These are phyloP conservation scores for Drosophila antonietae DNA, from an alignment of 2,888 invertebrate species.

Conservation along the genomic window DNA sequence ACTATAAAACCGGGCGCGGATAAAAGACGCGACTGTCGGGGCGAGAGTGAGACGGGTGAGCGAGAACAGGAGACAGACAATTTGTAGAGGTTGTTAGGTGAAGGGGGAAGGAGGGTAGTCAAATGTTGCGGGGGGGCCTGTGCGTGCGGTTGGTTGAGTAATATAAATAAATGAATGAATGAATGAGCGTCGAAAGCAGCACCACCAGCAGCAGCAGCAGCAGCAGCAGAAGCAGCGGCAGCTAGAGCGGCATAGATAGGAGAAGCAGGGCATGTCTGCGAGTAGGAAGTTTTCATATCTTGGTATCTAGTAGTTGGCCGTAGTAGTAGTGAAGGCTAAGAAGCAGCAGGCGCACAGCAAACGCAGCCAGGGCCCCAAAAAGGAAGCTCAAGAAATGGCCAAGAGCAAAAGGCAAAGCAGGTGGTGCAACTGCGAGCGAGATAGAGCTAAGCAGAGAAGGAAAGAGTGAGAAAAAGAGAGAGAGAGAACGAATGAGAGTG, in stretches of 20 bases:
- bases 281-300: neutral
- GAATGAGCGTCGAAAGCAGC: slow-evolving; percentile 56
- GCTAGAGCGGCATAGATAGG: neutral
- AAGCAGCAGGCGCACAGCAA: slow-evolving; percentile 64
- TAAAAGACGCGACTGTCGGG: slow-evolving; percentile 44
- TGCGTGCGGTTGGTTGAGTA: slow-evolving; percentile 72
- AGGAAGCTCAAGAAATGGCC: slow-evolving; percentile 22
- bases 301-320: slow-evolving; percentile 45
- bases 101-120: neutral
- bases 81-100: slow-evolving; percentile 5
- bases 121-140: slow-evolving; percentile 31
- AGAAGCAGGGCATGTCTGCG: neutral
- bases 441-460: neutral
- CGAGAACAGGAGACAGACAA: slow-evolving; percentile 21
- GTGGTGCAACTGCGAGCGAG: slow-evolving; percentile 29
- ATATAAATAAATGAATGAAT: slow-evolving; percentile 77
- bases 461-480: slow-evolving; percentile 2
- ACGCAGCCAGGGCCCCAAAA: slow-evolving; percentile 35
- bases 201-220: neutral
- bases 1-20: slow-evolving; percentile 66
- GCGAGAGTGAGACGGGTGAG: neutral
- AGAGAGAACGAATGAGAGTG: neutral
- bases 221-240: neutral
- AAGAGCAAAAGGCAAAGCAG: slow-evolving; percentile 46
- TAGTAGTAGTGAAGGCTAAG: slow-evolving; percentile 69